A percentile compares a stretch with the other conserved stretches of the same genome.
These are phyloP conservation scores for Hippasteria phrygiana DNA, from an alignment of 53 echinoderm and acorn worm species.

Conservation along the genomic window DNA sequence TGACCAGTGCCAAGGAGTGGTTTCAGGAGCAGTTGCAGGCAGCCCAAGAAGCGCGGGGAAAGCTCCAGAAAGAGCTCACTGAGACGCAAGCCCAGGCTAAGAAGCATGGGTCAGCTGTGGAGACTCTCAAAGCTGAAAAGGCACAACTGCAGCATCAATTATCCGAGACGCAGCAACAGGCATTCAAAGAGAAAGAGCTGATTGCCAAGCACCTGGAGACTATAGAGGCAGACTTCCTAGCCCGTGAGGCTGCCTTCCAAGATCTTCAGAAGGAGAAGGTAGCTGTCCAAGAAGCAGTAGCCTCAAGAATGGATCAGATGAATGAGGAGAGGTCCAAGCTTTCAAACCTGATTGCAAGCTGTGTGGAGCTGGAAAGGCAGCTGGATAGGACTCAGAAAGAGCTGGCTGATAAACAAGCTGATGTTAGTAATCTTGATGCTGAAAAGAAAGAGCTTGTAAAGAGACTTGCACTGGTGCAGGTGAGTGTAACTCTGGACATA, in stretches of 20 bases:
- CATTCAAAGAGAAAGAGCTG: constrained; percentile 92
- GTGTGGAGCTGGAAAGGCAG: constrained; percentile 90
- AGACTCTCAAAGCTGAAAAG: constrained; percentile 89
- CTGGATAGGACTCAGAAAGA: constrained; percentile 90
- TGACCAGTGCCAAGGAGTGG: constrained; percentile 89
- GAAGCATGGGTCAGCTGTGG: constrained; percentile 76
- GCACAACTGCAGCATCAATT: constrained; percentile 88
- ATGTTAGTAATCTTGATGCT: constrained; percentile 74
- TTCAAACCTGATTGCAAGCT: constrained; percentile 84
- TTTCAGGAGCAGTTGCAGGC: constrained; percentile 95
- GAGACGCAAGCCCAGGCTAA: constrained; percentile 78
- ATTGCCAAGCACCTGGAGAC: constrained; percentile 97
- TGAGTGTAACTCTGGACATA: constrained; percentile 16
- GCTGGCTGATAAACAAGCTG: constrained; percentile 81
- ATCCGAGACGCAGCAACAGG: constrained; percentile 82
- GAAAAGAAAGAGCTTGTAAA: constrained; percentile 93
- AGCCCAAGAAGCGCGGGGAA: constrained; percentile 85
- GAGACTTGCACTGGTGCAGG: constrained; percentile 86
- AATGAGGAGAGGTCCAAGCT: constrained; percentile 90
- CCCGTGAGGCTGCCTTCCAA: constrained; percentile 90
- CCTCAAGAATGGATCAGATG: constrained; percentile 90
- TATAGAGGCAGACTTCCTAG: constrained; percentile 97
- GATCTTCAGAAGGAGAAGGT: constrained; percentile 87
- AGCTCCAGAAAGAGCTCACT: constrained; percentile 84
- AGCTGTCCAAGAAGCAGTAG: constrained; percentile 92